These are phyloP conservation scores for Notothenia coriiceps DNA, from an alignment of 2,113 vertebrate genomes.

Conservation along the genomic window DNA sequence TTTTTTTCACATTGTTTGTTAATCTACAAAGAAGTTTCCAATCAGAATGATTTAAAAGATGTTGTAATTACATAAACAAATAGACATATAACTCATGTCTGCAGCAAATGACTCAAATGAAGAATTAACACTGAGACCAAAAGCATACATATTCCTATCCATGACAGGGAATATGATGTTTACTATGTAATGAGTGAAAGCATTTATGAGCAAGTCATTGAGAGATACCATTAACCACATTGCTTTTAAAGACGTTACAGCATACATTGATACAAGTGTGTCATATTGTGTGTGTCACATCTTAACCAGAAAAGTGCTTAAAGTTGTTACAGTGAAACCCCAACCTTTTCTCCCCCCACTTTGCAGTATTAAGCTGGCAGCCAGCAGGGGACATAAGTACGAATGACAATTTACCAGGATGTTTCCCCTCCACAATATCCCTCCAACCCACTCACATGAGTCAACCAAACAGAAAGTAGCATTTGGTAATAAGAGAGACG, in stretches of 20 bases:
- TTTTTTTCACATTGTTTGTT: neutral
- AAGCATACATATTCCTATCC: conserved; percentile 2
- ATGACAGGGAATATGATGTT: neutral
- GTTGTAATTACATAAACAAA: neutral
- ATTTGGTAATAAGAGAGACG: conserved; percentile 33
- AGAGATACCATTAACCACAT: neutral
- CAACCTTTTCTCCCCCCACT: neutral
- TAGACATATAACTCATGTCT: neutral
- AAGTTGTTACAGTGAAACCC: neutral
- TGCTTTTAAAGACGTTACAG: neutral
- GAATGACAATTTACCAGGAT: conserved; percentile 55
- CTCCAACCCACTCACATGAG: conserved; percentile 33
- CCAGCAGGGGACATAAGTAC: conserved; percentile 55
- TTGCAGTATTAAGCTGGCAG: conserved; percentile 28
- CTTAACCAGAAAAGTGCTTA: conserved; percentile 4
- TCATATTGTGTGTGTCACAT: neutral
- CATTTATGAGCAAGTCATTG: neutral
- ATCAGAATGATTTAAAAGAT: neutral
- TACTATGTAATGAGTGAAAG: conserved; percentile 4
- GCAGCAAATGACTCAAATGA: neutral
- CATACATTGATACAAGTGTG: neutral
- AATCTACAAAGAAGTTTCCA: neutral
- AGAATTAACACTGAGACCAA: conserved; percentile 1
- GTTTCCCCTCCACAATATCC: conserved; percentile 29
- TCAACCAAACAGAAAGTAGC: conserved; percentile 33